Evolutionary conservation across 2,888 invertebrate species (phyloP), one percentile per base, ranked within the genome.

Genomic region (Nemotelus pantherinus): DNA sequence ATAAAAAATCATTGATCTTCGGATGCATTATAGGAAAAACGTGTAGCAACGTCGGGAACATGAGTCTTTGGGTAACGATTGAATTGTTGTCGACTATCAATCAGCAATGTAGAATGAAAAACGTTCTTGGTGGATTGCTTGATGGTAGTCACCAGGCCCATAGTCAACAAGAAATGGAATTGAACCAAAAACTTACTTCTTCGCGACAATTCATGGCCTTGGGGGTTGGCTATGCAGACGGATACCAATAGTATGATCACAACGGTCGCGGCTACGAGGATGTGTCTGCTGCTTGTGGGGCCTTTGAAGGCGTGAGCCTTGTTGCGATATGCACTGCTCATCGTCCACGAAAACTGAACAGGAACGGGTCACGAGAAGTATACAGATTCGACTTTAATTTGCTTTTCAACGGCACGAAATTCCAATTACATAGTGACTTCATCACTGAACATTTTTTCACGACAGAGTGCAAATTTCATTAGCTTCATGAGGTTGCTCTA

Each of bases 161-260:
- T n/a, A 25, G 4, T 58, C 25, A 25, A 25, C 25, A 25, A 58
- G 9, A 2, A 25, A 57, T 57, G 60, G 41, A 64, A 64, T 43
- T 43, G 65, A 71, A 43, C 2, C 58, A 63, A 58, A 64, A 68
- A 78, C 78, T 76, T 78, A 78, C 78, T 77, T 78, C 78, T 65
- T 77, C 78, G 72, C 60, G 78, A 67, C 45, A 78, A 67, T 50
- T 78, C 78, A 58, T 78, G 78, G 74, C 78, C 78, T 67, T 77
- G 67, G 53, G 53, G 39, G n/a, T 57, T 45, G 64, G 57, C 63
- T 50, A 72, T 41, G 72, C 77, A 71, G 43, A 74, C 48, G 48
- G 48, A 39, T 41, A 74, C 48, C 48, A 74, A 10, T 63, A 41
- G 48, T 41, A 48, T 10, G 10, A 74, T 48, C 41, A 43, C 53